Conservation (phyloP, 2,797 vertebrate species). For the Cyclura pinguis region DNA sequence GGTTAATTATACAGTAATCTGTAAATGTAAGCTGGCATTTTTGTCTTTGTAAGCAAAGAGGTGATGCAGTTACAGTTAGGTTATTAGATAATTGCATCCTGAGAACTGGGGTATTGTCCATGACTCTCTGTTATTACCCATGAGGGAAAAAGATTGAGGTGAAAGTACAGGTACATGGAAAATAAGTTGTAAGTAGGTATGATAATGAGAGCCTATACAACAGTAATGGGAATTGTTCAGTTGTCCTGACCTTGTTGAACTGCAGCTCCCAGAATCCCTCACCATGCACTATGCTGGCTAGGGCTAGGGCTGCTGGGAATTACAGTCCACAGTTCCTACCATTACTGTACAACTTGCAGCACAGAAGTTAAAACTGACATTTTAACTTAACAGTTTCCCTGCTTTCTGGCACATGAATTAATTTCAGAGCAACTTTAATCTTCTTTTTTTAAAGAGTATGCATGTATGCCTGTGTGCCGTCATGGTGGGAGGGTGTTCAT, state of each 20-base stretch:
- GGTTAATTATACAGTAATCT: slow-evolving; percentile 19
- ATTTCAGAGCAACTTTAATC: neutral
- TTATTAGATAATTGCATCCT: neutral
- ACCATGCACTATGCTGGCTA: too few relatives aligned
- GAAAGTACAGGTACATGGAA: neutral
- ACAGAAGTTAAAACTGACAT: neutral
- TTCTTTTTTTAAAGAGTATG: neutral
- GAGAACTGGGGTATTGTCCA: fast-evolving
- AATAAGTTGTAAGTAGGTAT: neutral
- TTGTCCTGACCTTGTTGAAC: too few relatives aligned
- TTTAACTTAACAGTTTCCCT: neutral
- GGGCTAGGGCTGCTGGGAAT: too few relatives aligned
- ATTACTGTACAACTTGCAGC: too few relatives aligned
- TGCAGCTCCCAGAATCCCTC: too few relatives aligned
- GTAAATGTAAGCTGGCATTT: neutral
- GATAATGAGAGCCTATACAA: neutral
- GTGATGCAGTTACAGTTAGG: neutral
- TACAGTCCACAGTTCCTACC: too few relatives aligned
- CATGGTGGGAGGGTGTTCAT: neutral
- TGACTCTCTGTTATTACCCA: neutral
- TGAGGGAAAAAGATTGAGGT: neutral
- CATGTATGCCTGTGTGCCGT: too few relatives aligned
- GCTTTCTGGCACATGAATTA: neutral
- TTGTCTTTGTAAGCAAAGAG: neutral
- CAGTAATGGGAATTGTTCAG: too few relatives aligned